Evolutionary conservation across 92 coral and sea anemone species (phyloP).

Genomic region (Hydrozoanthus gracilis): DNA sequence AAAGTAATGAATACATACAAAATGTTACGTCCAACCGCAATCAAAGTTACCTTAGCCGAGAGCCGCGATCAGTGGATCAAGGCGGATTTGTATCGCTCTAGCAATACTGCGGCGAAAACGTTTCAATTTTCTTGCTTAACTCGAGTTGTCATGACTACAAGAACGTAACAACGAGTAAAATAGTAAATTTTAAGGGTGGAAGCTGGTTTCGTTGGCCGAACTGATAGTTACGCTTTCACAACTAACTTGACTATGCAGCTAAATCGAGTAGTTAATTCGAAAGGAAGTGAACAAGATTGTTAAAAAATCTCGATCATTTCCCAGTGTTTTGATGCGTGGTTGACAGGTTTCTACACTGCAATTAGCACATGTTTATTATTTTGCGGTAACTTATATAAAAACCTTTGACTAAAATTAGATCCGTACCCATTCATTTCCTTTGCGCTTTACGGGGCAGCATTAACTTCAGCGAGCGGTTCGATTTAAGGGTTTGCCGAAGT

Average conservation of each 20-base stretch:
- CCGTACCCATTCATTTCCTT: constrained; percentile 65
- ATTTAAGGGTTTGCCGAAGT: constrained; percentile 69
- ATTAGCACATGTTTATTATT: constrained; percentile 93
- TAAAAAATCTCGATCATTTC: constrained; percentile 72
- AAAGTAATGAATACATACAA: constrained; percentile 45
- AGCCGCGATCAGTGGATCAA: constrained; percentile 39
- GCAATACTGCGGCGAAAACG: background rate
- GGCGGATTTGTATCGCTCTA: background rate
- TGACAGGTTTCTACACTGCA: constrained; percentile 88
- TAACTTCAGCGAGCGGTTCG: constrained; percentile 53
- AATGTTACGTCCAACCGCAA: constrained; percentile 26
- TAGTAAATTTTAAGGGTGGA: background rate
- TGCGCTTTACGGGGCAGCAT: constrained; percentile 61
- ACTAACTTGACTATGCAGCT: constrained; percentile 8
- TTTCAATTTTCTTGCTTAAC: constrained; percentile 40
- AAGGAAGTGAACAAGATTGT: constrained; percentile 48
- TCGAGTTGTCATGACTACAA: constrained; percentile 46
- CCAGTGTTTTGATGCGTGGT: constrained; percentile 82
- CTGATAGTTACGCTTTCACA: background rate
- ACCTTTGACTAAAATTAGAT: constrained; percentile 67
- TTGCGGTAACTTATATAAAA: constrained; percentile 78
- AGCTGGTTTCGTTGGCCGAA: background rate
- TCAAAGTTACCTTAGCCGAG: constrained; percentile 25
- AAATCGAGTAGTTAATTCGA: background rate
- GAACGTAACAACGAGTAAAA: constrained; percentile 20